Conservation (phyloP, 2,888 invertebrate genomes). For the Ceriagrion tenellum region DNA sequence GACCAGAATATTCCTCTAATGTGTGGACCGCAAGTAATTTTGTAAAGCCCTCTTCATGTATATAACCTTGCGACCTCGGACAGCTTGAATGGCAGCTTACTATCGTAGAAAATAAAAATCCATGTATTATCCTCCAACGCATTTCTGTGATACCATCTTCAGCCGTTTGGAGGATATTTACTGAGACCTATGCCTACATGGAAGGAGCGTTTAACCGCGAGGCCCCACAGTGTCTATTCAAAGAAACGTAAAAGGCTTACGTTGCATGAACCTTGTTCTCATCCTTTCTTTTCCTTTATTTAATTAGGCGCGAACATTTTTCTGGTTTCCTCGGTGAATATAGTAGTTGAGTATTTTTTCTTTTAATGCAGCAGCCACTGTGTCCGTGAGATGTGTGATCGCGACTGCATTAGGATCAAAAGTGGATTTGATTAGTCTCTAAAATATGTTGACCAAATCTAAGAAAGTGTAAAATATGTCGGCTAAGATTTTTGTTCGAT, state of each 20-base stretch:
- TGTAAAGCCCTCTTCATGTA: not conserved
- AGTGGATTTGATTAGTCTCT: not conserved
- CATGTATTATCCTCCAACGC: not conserved
- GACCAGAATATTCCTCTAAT: not conserved
- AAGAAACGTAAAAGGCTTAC: not conserved
- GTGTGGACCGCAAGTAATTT: not conserved
- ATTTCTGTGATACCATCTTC: not conserved
- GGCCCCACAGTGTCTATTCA: not conserved
- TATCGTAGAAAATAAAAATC: not conserved
- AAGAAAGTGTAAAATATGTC: too few relatives aligned
- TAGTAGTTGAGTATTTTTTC: not conserved
- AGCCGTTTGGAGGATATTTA: not conserved
- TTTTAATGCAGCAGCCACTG: not conserved
- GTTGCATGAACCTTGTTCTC: not conserved
- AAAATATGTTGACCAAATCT: too few relatives aligned
- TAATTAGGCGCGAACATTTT: not conserved
- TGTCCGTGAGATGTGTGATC: not conserved
- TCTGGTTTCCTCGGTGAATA: not conserved
- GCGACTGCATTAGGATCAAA: not conserved
- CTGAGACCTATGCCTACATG: not conserved
- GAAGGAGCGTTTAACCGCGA: not conserved
- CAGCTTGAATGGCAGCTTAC: not conserved
- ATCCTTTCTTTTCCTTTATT: not conserved
- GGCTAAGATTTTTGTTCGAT: too few relatives aligned
- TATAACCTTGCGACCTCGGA: not conserved